phyloP scores from a whole-genome alignment of 2,888 invertebrate genomes.

The Notodonta dromedarius region DNA sequence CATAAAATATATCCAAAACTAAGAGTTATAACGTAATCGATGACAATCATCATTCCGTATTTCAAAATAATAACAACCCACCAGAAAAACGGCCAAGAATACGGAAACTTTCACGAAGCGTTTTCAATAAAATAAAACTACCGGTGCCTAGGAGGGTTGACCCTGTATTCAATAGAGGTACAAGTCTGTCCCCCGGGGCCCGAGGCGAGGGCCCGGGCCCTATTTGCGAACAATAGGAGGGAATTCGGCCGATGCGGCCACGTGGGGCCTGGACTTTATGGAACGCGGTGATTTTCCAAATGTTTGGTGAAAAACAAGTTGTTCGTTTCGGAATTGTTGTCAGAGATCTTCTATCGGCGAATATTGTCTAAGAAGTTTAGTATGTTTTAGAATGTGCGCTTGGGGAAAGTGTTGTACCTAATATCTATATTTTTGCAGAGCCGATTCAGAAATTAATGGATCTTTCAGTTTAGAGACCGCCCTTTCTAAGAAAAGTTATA shows the following conservation, averaged over 20 bases:
- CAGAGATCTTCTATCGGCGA: conserved; percentile 7
- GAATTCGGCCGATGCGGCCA: conserved; percentile 41
- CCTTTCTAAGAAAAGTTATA: too few species aligned
- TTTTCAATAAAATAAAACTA: conserved; percentile 56
- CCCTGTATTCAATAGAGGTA: conserved; percentile 47
- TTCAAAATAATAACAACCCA: conserved; percentile 7
- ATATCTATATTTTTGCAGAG: neutral
- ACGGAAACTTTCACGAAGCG: conserved; percentile 25
- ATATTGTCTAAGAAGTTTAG: neutral
- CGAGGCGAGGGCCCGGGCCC: conserved; percentile 35
- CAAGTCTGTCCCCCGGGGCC: conserved; percentile 34
- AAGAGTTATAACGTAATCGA: neutral
- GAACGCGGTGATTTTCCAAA: conserved; percentile 34
- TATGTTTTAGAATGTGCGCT: neutral
- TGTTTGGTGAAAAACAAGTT: conserved; percentile 39
- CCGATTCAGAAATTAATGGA: too few species aligned
- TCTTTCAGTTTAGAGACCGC: too few species aligned
- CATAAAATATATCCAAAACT: too few species aligned
- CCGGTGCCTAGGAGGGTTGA: conserved; percentile 38
- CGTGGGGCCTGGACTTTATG: conserved; percentile 36
- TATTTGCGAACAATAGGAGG: conserved; percentile 43
- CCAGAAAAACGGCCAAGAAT: neutral
- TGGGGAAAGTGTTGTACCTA: neutral
- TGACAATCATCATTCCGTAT: neutral
- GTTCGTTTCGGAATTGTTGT: conserved; percentile 28